Evolutionary conservation across 2,113 vertebrate genomes (phyloP).

Genomic region (Thamnaconus septentrionalis): DNA sequence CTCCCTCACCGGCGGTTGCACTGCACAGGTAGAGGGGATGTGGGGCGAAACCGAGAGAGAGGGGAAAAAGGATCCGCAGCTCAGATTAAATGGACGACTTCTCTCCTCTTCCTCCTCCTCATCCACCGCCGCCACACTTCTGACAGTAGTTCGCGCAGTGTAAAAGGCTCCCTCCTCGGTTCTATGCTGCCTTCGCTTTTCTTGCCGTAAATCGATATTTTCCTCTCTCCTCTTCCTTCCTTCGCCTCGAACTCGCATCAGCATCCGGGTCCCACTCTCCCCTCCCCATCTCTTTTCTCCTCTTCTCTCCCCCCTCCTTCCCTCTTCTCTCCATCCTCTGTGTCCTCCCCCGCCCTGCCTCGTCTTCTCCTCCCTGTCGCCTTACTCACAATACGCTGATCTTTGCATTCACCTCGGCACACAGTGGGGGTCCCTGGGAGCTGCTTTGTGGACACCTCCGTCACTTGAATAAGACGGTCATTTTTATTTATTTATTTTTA

Average conservation of each 20-base stretch:
- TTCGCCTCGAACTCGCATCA: slow-evolving; percentile 73
- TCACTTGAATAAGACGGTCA: too few species aligned
- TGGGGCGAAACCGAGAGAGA: too few species aligned
- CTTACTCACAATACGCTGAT: slow-evolving; percentile 50
- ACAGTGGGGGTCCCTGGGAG: too few species aligned
- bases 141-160: slow-evolving; percentile 38
- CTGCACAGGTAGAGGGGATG: slow-evolving; percentile 32
- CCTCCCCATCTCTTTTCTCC: slow-evolving; percentile 51
- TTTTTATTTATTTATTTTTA: too few species aligned
- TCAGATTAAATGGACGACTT: slow-evolving; percentile 9
- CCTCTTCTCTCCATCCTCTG: slow-evolving; percentile 1
- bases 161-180: slow-evolving; percentile 43
- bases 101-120: slow-evolving; percentile 1
- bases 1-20: slow-evolving; percentile 47
- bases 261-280: slow-evolving; percentile 66
- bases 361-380: slow-evolving; percentile 27
- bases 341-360: slow-evolving; percentile 3
- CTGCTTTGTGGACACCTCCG: too few species aligned
- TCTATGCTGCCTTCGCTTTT: slow-evolving; percentile 59
- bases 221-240: slow-evolving; percentile 71
- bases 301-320: slow-evolving; percentile 23
- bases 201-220: slow-evolving; percentile 79
- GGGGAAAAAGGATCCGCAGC: slow-evolving; percentile 33
- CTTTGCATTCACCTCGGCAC: slow-evolving; percentile 36
- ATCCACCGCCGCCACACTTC: slow-evolving; percentile 16